Conservation (phyloP, 2,888 invertebrate genomes). For the Automeris io region DNA sequence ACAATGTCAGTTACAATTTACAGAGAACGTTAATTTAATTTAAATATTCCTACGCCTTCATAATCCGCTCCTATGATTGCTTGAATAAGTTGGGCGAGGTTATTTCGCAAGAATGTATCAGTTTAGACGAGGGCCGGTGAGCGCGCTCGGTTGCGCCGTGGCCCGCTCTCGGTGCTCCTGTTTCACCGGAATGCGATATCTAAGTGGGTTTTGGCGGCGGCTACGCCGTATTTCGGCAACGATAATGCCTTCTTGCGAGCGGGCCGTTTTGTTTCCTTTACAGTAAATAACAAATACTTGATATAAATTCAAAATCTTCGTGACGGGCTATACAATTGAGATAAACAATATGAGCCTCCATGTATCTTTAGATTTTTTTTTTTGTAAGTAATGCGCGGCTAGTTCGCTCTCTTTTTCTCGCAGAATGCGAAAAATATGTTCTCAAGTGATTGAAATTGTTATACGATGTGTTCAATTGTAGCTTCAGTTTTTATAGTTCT, state of each 20-base stretch:
- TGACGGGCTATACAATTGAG: too few relatives aligned
- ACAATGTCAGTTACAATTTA: too few relatives aligned
- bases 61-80: conserved; percentile 51
- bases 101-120: conserved; percentile 72
- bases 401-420: too few relatives aligned
- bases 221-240: conserved; percentile 47
- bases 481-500: too few relatives aligned
- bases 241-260: conserved; percentile 44
- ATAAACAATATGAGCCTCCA: too few relatives aligned
- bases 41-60: conserved; percentile 23
- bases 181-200: conserved; percentile 67
- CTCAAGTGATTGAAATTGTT: too few relatives aligned
- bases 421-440: too few relatives aligned
- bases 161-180: conserved; percentile 54
- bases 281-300: too few relatives aligned
- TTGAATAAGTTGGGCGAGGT: conserved; percentile 68
- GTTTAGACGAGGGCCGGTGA: conserved; percentile 63
- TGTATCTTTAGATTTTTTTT: too few relatives aligned
- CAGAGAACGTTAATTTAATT: neutral
- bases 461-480: too few relatives aligned
- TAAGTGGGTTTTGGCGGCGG: conserved; percentile 59
- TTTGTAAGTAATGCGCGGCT: too few relatives aligned
- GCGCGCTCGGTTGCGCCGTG: conserved; percentile 44
- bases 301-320: too few relatives aligned
- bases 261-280: conserved; percentile 30